Conservation (phyloP, 2,888 invertebrate genomes). For the Agrochola litura region DNA sequence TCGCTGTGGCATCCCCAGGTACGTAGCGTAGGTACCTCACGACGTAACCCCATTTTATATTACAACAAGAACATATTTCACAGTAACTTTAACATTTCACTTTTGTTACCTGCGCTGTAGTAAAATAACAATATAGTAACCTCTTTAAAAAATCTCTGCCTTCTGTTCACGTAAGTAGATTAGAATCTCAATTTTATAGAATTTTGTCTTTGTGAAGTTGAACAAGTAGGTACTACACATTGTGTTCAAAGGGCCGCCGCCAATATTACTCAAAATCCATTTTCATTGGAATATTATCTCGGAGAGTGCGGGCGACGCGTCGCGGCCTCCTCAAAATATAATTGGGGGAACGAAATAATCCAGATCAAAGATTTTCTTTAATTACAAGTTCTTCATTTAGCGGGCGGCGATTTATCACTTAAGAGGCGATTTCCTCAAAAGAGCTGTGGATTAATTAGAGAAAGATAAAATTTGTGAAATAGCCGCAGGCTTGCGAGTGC, state of each 20-base stretch:
- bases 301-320: constrained; percentile 58
- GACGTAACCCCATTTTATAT: constrained; percentile 24
- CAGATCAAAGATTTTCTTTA: constrained; percentile 86
- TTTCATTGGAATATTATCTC: constrained; percentile 64
- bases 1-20: constrained; percentile 38
- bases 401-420: constrained; percentile 85
- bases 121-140: constrained; percentile 2
- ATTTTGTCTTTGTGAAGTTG: constrained; percentile 20
- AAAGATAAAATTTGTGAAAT: constrained; percentile 88
- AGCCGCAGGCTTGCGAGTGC: constrained; percentile 83
- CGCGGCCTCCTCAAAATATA: constrained; percentile 63
- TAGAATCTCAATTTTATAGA: constrained; percentile 34
- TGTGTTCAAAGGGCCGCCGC: constrained; percentile 56
- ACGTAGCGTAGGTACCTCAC: constrained; percentile 4
- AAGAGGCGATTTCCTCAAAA: constrained; percentile 84
- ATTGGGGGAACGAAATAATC: constrained; percentile 77
- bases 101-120: background rate
- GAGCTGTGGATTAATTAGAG: constrained; percentile 88
- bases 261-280: constrained; percentile 65
- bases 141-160: background rate
- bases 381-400: constrained; percentile 84
- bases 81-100: constrained; percentile 2
- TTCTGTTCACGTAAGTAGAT: constrained; percentile 16
- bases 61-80: constrained; percentile 37
- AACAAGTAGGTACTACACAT: constrained; percentile 22